A percentile compares a stretch with the other conserved stretches of the same genome.
phyloP scores from a whole-genome alignment of 1,140 invertebrate genomes.

The Bradysia coprophila region DNA sequence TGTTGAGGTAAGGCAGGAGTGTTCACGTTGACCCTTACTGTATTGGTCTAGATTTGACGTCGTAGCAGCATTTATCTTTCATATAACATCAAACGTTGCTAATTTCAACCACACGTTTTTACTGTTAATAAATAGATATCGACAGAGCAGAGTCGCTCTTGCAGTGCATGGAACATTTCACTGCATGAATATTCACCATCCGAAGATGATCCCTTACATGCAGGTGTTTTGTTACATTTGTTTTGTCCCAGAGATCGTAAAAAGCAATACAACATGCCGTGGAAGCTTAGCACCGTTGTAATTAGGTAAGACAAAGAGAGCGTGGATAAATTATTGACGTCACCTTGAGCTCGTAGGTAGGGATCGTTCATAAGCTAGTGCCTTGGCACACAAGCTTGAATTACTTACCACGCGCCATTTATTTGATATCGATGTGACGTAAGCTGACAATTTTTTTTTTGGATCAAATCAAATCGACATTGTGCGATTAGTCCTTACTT shows the following conservation, averaged over 20 bases:
- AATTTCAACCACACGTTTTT: no score
- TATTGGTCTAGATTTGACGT: not conserved
- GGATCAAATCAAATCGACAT: no score
- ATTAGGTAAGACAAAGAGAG: conserved; percentile 33
- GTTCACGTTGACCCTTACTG: not conserved
- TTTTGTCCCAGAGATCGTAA: conserved; percentile 48
- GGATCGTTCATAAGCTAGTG: conserved; percentile 10
- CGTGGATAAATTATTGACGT: not conserved
- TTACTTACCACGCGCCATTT: no score
- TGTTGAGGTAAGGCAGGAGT: conserved; percentile 32
- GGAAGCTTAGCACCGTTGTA: conserved; percentile 44
- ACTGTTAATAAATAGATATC: conserved; percentile 1
- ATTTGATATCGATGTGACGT: no score
- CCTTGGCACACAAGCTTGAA: no score
- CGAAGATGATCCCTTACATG: conserved; percentile 28
- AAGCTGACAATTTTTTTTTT: no score
- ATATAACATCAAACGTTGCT: no score
- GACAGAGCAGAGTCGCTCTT: conserved; percentile 29
- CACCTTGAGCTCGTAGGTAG: not conserved
- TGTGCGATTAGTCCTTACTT: no score
- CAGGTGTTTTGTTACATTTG: conserved; percentile 38
- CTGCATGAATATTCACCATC: conserved; percentile 42
- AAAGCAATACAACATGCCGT: conserved; percentile 40
- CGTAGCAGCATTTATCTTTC: no score
- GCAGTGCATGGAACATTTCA: conserved; percentile 52